These are phyloP conservation scores for Dryobotodes eremita DNA, from an alignment of 2,888 invertebrate genomes.

Conservation along the genomic window DNA sequence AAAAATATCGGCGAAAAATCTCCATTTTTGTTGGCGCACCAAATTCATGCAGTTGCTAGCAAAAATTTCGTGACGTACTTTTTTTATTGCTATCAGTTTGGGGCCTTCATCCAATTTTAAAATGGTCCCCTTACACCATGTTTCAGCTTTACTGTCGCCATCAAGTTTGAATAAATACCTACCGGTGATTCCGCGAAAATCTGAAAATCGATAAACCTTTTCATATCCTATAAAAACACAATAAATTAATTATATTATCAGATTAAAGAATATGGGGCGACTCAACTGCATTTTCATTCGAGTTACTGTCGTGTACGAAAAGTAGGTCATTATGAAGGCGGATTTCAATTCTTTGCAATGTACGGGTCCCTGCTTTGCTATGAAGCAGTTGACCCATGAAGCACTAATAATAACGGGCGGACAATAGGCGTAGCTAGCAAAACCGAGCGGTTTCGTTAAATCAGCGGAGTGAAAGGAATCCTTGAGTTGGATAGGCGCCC, in stretches of 20 bases:
- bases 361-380: constrained; percentile 64
- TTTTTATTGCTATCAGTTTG: constrained; percentile 60
- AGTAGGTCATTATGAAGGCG: constrained; percentile 61
- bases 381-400: constrained; percentile 76
- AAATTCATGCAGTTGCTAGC: constrained; percentile 63
- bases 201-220: constrained; percentile 3
- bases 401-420: constrained; percentile 78
- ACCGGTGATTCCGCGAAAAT: constrained; percentile 10
- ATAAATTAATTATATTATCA: neutral
- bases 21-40: constrained; percentile 63
- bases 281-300: constrained; percentile 20
- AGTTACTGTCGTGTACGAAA: constrained; percentile 40
- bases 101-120: constrained; percentile 56
- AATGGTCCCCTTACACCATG: constrained; percentile 27
- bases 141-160: neutral
- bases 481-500: constrained; percentile 83
- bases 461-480: constrained; percentile 83
- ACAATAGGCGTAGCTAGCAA: constrained; percentile 78
- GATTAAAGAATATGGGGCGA: constrained; percentile 3
- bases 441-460: constrained; percentile 78
- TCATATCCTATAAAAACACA: neutral
- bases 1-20: constrained; percentile 74
- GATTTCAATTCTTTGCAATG: constrained; percentile 66
- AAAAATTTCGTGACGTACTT: constrained; percentile 53
- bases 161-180: neutral